A percentile compares a stretch with the other conserved stretches of the same genome.
Conservation (phyloP, 2,888 invertebrate genomes). For the Volucella zonaria region DNA sequence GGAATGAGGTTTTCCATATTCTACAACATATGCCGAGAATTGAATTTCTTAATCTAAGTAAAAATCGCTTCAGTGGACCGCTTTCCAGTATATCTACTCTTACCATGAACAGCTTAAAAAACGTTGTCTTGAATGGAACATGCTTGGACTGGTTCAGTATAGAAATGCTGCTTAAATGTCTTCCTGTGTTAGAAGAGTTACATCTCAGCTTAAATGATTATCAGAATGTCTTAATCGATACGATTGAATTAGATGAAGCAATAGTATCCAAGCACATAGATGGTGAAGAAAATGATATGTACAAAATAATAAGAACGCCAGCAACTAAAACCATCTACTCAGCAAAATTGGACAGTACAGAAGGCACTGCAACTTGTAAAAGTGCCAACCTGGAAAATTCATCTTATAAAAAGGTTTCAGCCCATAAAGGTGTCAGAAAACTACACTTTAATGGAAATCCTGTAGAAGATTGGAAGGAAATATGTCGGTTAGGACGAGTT, state of each 20-base stretch:
- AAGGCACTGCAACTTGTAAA: slow-evolving; percentile 16
- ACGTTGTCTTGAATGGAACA: slow-evolving; percentile 94
- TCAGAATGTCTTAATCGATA: slow-evolving; percentile 88
- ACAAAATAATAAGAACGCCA: slow-evolving; percentile 44
- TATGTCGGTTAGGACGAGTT: slow-evolving; percentile 91
- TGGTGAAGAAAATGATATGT: slow-evolving; percentile 53
- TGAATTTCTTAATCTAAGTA: slow-evolving; percentile 95
- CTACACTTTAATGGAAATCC: slow-evolving; percentile 95
- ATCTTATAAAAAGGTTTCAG: slow-evolving; percentile 79
- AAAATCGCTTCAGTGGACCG: slow-evolving; percentile 91
- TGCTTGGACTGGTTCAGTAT: slow-evolving; percentile 93
- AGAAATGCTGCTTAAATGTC: slow-evolving; percentile 88
- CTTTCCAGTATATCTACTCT: slow-evolving; percentile 83
- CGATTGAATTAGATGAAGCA: slow-evolving; percentile 78
- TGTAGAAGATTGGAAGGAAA: slow-evolving; percentile 92
- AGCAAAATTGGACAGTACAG: slow-evolving; percentile 3
- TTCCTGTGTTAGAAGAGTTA: slow-evolving; percentile 93
- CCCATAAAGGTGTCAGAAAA: slow-evolving; percentile 88
- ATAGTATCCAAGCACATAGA: slow-evolving; percentile 68
- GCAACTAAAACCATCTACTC: slow-evolving; percentile 22
- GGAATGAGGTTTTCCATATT: slow-evolving; percentile 95
- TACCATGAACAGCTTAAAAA: slow-evolving; percentile 85
- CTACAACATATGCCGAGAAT: slow-evolving; percentile 93
- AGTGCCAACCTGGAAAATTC: slow-evolving; percentile 62
- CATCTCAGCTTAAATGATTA: slow-evolving; percentile 96